Evolutionary conservation across 2,113 vertebrate genomes (phyloP).

Genomic region (Sialia sialis): DNA sequence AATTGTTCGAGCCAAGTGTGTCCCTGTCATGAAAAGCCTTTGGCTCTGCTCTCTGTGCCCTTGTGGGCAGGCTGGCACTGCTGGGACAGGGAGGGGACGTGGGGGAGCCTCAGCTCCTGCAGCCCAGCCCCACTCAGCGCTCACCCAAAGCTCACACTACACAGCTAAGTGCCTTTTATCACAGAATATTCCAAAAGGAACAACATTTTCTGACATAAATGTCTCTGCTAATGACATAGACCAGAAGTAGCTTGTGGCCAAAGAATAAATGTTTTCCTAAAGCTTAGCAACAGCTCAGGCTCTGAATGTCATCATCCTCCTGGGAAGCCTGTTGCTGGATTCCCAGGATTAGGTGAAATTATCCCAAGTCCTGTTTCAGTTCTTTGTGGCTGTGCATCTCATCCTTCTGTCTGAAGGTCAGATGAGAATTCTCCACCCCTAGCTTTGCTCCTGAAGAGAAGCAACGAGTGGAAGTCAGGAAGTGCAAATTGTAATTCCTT

Average conservation of each 20-base stretch:
- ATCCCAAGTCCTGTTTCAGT: not conserved
- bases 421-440: not conserved
- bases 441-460: not conserved
- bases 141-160: conserved; percentile 11
- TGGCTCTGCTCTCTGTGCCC: conserved; percentile 3
- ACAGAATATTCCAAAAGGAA: not conserved
- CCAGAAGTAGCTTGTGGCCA: not conserved
- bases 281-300: not conserved
- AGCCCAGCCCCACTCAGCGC: not conserved
- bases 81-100: not conserved
- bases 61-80: not conserved
- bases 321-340: not conserved
- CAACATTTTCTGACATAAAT: conserved; percentile 25
- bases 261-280: not conserved
- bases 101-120: conserved; percentile 9
- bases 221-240: not conserved
- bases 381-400: not conserved
- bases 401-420: not conserved
- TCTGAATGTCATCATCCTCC: not conserved
- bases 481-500: not conserved
- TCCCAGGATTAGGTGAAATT: conserved; percentile 17
- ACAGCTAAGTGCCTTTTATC: conserved; percentile 5
- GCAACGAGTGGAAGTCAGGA: not conserved
- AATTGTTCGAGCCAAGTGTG: not conserved
- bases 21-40: conserved; percentile 33